Percentiles rank a stretch among this genome's conserved stretches.
These are phyloP conservation scores for Intellagama lesueurii DNA, from an alignment of 2,797 vertebrate species.

Conservation along the genomic window DNA sequence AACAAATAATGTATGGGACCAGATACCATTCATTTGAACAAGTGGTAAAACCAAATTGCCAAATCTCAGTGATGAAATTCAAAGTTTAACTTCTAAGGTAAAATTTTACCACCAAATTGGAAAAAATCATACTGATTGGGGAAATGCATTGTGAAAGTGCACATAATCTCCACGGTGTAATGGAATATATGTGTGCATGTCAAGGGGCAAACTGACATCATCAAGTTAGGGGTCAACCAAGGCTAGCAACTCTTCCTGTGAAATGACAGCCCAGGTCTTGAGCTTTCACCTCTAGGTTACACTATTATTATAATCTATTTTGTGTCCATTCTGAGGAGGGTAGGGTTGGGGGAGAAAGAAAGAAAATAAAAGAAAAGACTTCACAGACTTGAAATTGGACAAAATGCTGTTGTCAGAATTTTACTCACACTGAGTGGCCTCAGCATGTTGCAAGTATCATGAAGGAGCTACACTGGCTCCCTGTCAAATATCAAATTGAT, in stretches of 20 bases:
- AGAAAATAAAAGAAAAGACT: neutral
- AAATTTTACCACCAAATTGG: neutral
- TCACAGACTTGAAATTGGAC: slow-evolving; percentile 39
- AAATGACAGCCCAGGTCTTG: slow-evolving; percentile 36
- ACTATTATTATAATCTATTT: slow-evolving; percentile 37
- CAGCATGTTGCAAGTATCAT: slow-evolving; percentile 67
- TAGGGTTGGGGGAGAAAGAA: no score
- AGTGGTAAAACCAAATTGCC: neutral
- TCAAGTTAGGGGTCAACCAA: neutral
- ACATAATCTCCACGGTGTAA: no score
- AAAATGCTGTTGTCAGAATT: slow-evolving; percentile 65
- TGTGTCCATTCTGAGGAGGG: slow-evolving; percentile 24
- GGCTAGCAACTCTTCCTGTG: neutral
- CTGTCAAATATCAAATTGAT: slow-evolving; percentile 79
- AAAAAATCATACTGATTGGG: neutral
- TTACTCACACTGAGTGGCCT: slow-evolving; percentile 72
- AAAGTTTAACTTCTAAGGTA: neutral
- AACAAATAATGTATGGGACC: neutral
- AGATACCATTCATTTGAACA: neutral
- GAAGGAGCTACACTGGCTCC: slow-evolving; percentile 62
- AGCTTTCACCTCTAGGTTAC: slow-evolving; percentile 55
- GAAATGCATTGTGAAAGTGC: no score
- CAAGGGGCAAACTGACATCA: neutral
- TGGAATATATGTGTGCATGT: neutral
- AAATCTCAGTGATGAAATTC: neutral